phyloP scores from a whole-genome alignment of 2,888 invertebrate species.

The Drosophila paranaensis region DNA sequence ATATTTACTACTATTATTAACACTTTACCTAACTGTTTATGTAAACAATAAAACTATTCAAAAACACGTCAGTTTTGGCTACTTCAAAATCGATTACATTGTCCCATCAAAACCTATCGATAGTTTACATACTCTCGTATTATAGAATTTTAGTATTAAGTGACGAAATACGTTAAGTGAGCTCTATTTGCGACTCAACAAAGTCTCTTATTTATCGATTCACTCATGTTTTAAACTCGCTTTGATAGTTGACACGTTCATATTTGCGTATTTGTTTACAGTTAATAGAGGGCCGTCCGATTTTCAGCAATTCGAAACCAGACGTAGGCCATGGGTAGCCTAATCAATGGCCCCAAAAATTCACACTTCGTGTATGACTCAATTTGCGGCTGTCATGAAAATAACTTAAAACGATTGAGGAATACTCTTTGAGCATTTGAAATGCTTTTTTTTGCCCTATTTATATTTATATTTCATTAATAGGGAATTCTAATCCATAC shows the following conservation, averaged over 20 bases:
- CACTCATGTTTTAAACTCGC: neutral
- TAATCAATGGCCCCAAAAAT: constrained; percentile 10
- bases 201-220: neutral
- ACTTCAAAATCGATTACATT: neutral
- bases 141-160: neutral
- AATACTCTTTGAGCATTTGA: constrained; percentile 3
- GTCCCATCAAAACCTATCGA: neutral
- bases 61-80: too few species aligned
- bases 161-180: neutral
- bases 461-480: neutral
- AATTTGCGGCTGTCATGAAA: constrained; percentile 23
- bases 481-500: neutral
- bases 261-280: constrained; percentile 38
- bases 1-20: too few species aligned
- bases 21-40: too few species aligned
- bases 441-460: neutral
- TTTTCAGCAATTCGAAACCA: constrained; percentile 23
- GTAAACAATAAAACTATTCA: too few species aligned
- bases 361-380: constrained; percentile 46
- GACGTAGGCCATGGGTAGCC: constrained; percentile 2
- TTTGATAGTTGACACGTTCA: constrained; percentile 11
- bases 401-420: constrained; percentile 23
- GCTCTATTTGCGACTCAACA: neutral
- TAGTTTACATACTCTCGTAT: neutral
- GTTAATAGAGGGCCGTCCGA: constrained; percentile 40